A percentile compares a stretch with the other conserved stretches of the same genome.
These are phyloP conservation scores for Phymorhynchus buccinoides DNA, from an alignment of 1,140 invertebrate genomes.

Conservation along the genomic window DNA sequence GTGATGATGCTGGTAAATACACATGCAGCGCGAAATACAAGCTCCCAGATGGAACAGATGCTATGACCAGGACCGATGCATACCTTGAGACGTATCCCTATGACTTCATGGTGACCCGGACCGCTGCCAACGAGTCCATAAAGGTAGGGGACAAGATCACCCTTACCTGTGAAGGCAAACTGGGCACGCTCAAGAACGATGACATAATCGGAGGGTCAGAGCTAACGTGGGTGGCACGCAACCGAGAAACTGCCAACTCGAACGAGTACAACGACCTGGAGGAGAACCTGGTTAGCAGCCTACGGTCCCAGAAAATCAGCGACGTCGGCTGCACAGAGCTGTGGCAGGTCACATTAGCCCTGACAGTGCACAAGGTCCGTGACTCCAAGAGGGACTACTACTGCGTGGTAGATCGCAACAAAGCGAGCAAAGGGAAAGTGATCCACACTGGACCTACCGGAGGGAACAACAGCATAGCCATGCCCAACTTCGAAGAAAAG, in stretches of 20 bases:
- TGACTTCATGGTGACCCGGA: background rate
- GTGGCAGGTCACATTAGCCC: background rate
- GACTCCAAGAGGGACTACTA: background rate
- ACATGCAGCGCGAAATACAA: background rate
- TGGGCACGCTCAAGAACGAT: background rate
- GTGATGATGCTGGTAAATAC: background rate
- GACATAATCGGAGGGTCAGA: background rate
- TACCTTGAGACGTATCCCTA: background rate
- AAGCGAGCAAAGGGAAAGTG: background rate
- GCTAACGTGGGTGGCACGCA: background rate
- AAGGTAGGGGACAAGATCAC: background rate
- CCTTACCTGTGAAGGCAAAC: background rate
- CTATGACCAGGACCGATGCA: background rate
- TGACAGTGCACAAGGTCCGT: background rate
- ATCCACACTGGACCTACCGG: background rate
- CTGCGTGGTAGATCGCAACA: background rate
- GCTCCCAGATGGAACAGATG: no score
- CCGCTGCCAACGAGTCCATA: background rate
- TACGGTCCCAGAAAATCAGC: no score
- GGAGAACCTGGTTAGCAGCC: background rate
- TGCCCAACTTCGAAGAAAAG: background rate
- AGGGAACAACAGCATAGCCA: background rate
- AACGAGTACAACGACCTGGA: background rate
- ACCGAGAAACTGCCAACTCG: background rate
- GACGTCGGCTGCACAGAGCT: background rate